Evolutionary conservation across 2,797 vertebrate genomes (phyloP), one percentile per base, ranked within the genome.

Genomic region (Phrynocephalus forsythii): DNA sequence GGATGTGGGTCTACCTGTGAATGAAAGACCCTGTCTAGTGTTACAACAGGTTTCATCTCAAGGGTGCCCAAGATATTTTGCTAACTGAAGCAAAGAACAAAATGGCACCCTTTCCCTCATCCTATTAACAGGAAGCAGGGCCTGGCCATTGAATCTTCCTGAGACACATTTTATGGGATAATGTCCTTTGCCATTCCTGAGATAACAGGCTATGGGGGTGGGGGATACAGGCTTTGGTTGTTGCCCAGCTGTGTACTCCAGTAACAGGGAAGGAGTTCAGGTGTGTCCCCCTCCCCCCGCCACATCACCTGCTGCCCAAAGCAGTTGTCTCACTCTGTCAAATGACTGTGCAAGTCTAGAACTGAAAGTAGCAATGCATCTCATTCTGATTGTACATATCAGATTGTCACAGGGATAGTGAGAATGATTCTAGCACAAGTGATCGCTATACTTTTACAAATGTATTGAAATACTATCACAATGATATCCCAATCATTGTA

Each of bases 401-500:
- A 80, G 18, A 20, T 73, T 73, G 68, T 73, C 38, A 73, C 6
- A 72, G 33, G 24, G 28, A 66, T 38, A 75, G 33, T 13, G 22
- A 11, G 11, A 60, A n/a, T 69, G 63, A 79, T 52, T 30, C 81
- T 81, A 73, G 26, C 79, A 80, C 52, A 86, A 16, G 15, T 38
- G 3, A 60, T 80, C 33, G 22, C 24, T 60, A 83, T 50, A 80
- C 30, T 67, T 22, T 68, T 78, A 30, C 26, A 56, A 68, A 78
- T 87, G n/a, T 83, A 83, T 60, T 60, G 48, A 83, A 78, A 71
- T 56, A 78, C 26, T 28, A 83, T 83, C 67, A 67, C n/a, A 18
- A 16, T 50, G 16, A 44, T 38, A 78, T 44, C 44, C 50, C 28
- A 83, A 30, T 83, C 30, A 77, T 71, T n/a, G n/a, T 71, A 60